Conservation (phyloP, 2,113 vertebrate genomes). For the Solea solea region DNA sequence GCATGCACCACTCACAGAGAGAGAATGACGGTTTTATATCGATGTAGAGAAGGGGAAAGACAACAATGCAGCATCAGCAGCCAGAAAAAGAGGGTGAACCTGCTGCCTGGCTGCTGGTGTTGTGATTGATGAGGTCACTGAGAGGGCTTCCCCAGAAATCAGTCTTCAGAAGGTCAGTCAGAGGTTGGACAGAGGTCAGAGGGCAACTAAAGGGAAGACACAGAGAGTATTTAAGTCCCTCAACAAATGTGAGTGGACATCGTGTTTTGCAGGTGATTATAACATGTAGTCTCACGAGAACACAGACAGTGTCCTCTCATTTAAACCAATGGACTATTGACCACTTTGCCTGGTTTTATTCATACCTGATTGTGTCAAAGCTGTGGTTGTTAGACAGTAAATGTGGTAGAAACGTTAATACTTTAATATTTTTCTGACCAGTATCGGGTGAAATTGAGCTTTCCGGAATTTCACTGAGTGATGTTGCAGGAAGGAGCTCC, state of each 20-base stretch:
- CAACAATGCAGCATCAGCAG: slow-evolving; percentile 53
- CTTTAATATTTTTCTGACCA: too few relatives aligned
- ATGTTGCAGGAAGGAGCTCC: too few relatives aligned
- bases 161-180: slow-evolving; percentile 69
- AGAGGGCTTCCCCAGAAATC: slow-evolving; percentile 72
- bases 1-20: too few relatives aligned
- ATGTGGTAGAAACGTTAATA: too few relatives aligned
- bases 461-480: too few relatives aligned
- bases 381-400: too few relatives aligned
- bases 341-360: too few relatives aligned
- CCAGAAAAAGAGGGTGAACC: slow-evolving; percentile 63
- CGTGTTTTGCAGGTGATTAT: neutral
- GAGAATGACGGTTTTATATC: neutral
- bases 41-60: slow-evolving; percentile 36
- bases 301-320: too few relatives aligned
- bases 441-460: too few relatives aligned
- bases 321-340: too few relatives aligned
- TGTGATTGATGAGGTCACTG: slow-evolving; percentile 82
- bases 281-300: neutral
- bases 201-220: slow-evolving; percentile 66
- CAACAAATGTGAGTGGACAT: neutral
- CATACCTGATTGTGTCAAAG: too few relatives aligned
- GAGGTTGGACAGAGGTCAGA: slow-evolving; percentile 76
- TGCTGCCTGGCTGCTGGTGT: slow-evolving; percentile 66
- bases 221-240: slow-evolving; percentile 6